phyloP scores from a whole-genome alignment of 30 jellyfish, hydroid and myxozoan species.

The Clytia hemisphaerica region DNA sequence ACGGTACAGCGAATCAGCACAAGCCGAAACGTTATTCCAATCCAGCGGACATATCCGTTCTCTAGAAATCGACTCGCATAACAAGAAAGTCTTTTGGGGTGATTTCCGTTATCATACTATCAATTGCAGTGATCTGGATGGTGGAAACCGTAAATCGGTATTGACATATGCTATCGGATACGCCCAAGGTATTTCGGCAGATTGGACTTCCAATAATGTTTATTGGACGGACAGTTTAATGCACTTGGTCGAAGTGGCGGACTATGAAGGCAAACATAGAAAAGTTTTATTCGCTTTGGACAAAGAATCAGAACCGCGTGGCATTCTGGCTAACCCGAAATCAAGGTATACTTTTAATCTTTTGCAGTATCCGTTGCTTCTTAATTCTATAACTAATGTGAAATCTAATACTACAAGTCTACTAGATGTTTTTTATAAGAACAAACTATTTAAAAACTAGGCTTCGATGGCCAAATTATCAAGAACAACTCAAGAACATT shows the following conservation, averaged over 20 bases:
- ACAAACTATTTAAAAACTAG: no score
- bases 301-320: conserved; percentile 64
- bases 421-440: no score
- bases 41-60: conserved; percentile 16
- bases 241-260: conserved; percentile 73
- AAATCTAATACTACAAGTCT: no score
- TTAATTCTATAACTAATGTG: no score
- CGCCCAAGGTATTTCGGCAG: conserved; percentile 77
- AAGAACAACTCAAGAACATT: no score
- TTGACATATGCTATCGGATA: conserved; percentile 54
- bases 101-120: conserved; percentile 5
- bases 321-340: conserved; percentile 74
- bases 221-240: conserved; percentile 90
- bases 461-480: no score
- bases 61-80: conserved; percentile 8
- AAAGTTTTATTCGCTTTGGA: conserved; percentile 41
- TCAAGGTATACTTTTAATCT: no score
- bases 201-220: conserved; percentile 80
- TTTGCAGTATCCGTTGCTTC: no score
- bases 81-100: conserved; percentile 19
- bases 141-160: conserved; percentile 8
- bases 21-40: neutral
- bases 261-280: conserved; percentile 49
- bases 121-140: neutral
- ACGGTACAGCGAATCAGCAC: no score